phyloP scores from a whole-genome alignment of 35 echinoderm and acorn worm species.

The Ophiothrix spiculata region DNA sequence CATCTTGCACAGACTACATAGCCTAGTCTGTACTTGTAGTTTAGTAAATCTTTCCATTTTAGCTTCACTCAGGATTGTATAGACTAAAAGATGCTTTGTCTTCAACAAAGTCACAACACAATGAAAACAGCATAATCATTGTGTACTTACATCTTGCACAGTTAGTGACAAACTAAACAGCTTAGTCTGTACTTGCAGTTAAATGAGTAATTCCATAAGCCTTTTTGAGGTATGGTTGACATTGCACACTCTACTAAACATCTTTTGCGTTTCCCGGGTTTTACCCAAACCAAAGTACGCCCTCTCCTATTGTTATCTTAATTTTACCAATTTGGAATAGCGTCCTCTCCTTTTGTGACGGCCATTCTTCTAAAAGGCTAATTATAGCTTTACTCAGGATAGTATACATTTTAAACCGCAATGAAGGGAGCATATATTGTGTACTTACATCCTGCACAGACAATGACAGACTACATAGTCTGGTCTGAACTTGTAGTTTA shows the following conservation, averaged over 20 bases:
- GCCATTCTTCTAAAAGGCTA: too few species aligned
- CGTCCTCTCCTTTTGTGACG: too few species aligned
- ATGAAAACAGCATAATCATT: too few species aligned
- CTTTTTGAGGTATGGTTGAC: too few species aligned
- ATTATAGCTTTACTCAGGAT: constrained; percentile 63
- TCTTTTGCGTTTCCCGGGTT: too few species aligned
- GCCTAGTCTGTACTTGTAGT: constrained; percentile 75
- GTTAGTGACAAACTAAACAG: constrained; percentile 72
- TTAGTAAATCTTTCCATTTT: constrained; percentile 69
- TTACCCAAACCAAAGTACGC: too few species aligned
- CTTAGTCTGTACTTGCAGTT: constrained; percentile 75
- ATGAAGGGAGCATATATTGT: constrained; percentile 58
- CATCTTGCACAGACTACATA: constrained; percentile 74
- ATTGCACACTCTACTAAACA: too few species aligned
- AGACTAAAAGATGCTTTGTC: constrained; percentile 68
- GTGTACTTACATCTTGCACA: constrained; percentile 79
- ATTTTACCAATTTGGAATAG: too few species aligned
- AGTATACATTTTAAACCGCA: constrained; percentile 50
- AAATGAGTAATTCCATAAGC: constrained; percentile 60
- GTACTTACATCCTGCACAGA: constrained; percentile 80
- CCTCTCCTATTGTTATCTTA: too few species aligned
- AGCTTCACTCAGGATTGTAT: constrained; percentile 72
- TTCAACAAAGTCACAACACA: constrained; percentile 69
- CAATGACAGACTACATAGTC: constrained; percentile 73
- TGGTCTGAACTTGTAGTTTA: constrained; percentile 82